Evolutionary conservation across 2,797 vertebrate genomes (phyloP).

Genomic region (Poecilia velifera): DNA sequence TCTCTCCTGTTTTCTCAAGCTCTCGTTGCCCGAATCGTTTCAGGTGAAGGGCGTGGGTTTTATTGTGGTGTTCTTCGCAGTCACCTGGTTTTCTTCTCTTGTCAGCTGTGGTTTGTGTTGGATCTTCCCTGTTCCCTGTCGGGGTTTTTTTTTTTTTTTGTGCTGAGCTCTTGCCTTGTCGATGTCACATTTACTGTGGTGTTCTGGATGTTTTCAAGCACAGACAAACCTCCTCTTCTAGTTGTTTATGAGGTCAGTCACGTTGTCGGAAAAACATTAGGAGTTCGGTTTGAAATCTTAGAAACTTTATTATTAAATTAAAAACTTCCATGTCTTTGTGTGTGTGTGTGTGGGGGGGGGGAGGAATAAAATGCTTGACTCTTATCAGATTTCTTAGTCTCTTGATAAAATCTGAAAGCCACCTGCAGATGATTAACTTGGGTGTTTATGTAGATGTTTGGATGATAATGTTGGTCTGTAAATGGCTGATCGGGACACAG

Average conservation of each 20-base stretch:
- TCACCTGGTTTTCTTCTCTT: slow-evolving; percentile 17
- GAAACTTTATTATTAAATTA: not conserved
- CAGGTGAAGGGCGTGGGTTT: slow-evolving; percentile 5
- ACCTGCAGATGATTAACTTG: not conserved
- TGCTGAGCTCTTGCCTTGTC: slow-evolving; percentile 14
- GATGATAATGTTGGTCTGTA: not conserved
- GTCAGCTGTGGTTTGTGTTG: slow-evolving; percentile 31
- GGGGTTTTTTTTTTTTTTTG: slow-evolving; percentile 4
- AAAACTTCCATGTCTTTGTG: no score
- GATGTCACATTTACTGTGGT: slow-evolving; percentile 4
- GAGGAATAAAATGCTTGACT: not conserved
- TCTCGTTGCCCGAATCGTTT: slow-evolving; percentile 24
- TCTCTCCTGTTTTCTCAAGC: not conserved
- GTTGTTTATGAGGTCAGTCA: slow-evolving; percentile 25
- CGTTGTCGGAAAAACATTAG: slow-evolving; percentile 2
- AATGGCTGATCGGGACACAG: not conserved
- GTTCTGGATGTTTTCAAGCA: slow-evolving; percentile 9
- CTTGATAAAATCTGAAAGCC: not conserved
- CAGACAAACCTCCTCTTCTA: slow-evolving; percentile 21
- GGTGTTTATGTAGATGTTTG: not conserved
- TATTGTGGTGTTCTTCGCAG: slow-evolving; percentile 16
- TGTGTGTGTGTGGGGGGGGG: no score
- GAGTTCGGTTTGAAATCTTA: not conserved
- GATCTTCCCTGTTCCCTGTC: slow-evolving; percentile 4
- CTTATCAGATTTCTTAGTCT: not conserved